Percentiles rank a stretch among this genome's conserved stretches.
Evolutionary conservation across 2,797 vertebrate genomes (phyloP).

Genomic region (Spinibarbus caldwelli): DNA sequence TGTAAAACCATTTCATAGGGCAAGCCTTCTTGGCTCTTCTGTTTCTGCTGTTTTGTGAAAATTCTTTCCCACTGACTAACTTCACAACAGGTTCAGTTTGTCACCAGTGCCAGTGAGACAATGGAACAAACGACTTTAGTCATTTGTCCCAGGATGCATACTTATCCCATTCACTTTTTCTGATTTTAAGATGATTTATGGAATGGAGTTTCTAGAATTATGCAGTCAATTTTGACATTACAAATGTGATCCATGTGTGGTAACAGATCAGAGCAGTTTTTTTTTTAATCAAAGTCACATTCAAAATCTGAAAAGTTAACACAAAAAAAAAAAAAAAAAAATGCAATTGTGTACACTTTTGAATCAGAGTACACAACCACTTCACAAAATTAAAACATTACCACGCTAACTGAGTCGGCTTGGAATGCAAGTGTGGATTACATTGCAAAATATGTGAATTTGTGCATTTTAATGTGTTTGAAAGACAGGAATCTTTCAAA

Average conservation of each 20-base stretch:
- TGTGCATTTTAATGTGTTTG: too few relatives aligned
- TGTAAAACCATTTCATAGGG: constrained; percentile 27
- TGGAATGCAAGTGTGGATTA: too few relatives aligned
- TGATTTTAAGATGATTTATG: not conserved
- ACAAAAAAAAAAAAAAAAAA: too few relatives aligned
- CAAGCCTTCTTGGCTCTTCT: constrained; percentile 22
- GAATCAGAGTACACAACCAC: too few relatives aligned
- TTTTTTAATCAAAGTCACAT: not conserved
- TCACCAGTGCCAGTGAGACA: constrained; percentile 14
- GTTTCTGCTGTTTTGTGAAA: constrained; percentile 34
- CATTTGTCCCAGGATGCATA: constrained; percentile 6
- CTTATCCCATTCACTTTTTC: constrained; percentile 30
- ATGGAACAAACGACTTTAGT: constrained; percentile 25
- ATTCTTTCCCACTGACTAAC: constrained; percentile 51
- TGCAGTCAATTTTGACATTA: too few relatives aligned
- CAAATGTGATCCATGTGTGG: not conserved
- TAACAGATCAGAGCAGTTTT: not conserved
- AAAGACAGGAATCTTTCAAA: too few relatives aligned
- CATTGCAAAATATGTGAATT: too few relatives aligned
- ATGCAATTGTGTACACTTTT: too few relatives aligned
- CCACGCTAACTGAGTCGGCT: too few relatives aligned
- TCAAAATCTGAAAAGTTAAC: not conserved
- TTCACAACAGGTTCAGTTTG: constrained; percentile 25
- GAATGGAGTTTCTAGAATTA: too few relatives aligned
- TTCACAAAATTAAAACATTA: too few relatives aligned